Percentiles rank a stretch among this genome's conserved stretches.
phyloP scores from a whole-genome alignment of 2,113 vertebrate genomes.

The Pteronura brasiliensis region DNA sequence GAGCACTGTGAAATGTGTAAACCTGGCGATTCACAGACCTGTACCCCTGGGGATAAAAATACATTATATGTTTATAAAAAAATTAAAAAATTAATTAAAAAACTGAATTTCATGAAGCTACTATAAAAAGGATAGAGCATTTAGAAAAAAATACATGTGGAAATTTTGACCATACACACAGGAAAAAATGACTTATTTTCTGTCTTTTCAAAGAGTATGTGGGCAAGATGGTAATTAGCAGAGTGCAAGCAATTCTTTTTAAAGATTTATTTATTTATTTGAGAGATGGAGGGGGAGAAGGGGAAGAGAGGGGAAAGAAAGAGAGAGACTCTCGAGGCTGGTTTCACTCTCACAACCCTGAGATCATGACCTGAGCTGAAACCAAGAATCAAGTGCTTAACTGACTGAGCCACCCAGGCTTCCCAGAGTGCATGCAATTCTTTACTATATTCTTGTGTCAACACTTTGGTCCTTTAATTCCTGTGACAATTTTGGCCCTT shows the following conservation, averaged over 20 bases:
- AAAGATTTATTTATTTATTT: background rate
- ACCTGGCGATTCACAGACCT: too few relatives aligned
- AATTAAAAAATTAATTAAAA: background rate
- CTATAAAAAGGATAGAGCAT: background rate
- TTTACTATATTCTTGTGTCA: background rate
- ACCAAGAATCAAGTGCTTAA: background rate
- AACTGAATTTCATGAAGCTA: background rate
- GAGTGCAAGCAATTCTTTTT: background rate
- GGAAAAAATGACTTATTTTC: background rate
- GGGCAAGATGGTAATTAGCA: background rate
- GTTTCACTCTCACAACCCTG: background rate
- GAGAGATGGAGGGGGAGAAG: background rate
- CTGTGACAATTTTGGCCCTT: background rate
- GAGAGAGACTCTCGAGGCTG: background rate
- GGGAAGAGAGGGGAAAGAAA: background rate
- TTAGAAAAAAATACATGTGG: background rate
- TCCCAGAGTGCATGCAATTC: background rate
- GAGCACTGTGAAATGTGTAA: too few relatives aligned
- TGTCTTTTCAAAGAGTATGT: background rate
- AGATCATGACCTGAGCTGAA: background rate
- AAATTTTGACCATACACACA: background rate
- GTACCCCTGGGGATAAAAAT: too few relatives aligned
- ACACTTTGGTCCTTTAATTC: background rate
- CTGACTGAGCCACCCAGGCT: background rate
- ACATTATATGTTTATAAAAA: too few relatives aligned